Evolutionary conservation across 2,797 vertebrate species (phyloP), one percentile per base, ranked within the genome.

Genomic region (Karalla daura): DNA sequence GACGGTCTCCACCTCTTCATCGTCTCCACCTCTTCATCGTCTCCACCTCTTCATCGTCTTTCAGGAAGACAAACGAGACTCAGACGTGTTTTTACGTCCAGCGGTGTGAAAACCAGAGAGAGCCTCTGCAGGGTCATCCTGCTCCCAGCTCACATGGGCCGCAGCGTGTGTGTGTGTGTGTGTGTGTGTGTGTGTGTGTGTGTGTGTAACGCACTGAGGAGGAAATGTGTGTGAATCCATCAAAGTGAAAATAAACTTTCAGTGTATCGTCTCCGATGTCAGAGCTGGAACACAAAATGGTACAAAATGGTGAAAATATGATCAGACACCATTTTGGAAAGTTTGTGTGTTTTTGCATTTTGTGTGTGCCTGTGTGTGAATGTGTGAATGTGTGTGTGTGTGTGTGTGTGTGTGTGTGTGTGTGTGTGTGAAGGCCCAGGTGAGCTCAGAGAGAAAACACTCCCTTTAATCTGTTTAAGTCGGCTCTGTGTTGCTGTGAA

Each of bases 401-500:
- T 30, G 37, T 60, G 15, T 23, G 17, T 30, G 4, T 30, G 11
- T 46, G 11, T 44, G 35, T 63, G 25, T 49, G 36, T 47, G 7
- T 7, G 45, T 25, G 2, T 35, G 21, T 17, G 35, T 5, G 32
- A 49, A 58, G 64, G 55, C 63, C 47, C 63, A 60, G 24, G 66
- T 70, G 56, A 71, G 23, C 30, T 28, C 40, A 49, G 28, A 43
- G 20, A 41, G 32, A 72, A 36, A 25, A 32, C 17, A 21, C 45
- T 74, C 49, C 49, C 45, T n/a, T n/a, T n/a, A 63, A 21, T 55
- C 28, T 32, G n/a, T 39, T 30, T 41, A 61, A 54, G 65, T 14
- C n/a, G 32, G 67, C 71, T 76, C 47, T 53, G 70, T 45, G 52
- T 73, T 50, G 36, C 45, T 24, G 52, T 33, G 14, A 59, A 63